Evolutionary conservation across 2,888 invertebrate genomes (phyloP).

Genomic region (Axea sp.): DNA sequence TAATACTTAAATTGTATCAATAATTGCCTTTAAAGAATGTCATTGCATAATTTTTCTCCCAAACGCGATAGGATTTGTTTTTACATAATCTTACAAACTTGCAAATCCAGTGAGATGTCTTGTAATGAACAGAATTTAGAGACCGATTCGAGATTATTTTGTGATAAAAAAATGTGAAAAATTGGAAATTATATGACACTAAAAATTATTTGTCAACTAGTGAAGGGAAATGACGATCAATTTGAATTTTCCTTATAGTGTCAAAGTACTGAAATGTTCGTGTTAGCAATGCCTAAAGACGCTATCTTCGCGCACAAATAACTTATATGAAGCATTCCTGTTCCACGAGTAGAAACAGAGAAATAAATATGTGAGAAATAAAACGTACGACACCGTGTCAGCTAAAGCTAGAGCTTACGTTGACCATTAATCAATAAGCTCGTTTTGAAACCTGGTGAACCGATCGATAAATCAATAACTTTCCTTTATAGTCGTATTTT

Average conservation of each 20-base stretch:
- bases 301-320: constrained; percentile 67
- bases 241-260: constrained; percentile 10
- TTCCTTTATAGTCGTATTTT: constrained; percentile 63
- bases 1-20: constrained; percentile 34
- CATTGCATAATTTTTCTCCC: constrained; percentile 26
- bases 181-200: too few species aligned
- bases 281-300: constrained; percentile 60
- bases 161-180: too few species aligned
- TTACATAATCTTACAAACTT: too few species aligned
- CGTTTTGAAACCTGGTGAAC: constrained; percentile 69
- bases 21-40: constrained; percentile 46
- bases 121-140: too few species aligned
- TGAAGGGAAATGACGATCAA: constrained; percentile 4
- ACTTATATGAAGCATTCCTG: constrained; percentile 67
- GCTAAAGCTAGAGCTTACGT: constrained; percentile 69
- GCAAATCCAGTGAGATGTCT: too few species aligned
- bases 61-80: too few species aligned
- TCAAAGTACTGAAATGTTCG: constrained; percentile 59
- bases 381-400: constrained; percentile 66
- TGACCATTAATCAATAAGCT: constrained; percentile 73
- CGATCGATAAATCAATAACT: constrained; percentile 75
- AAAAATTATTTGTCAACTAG: too few species aligned
- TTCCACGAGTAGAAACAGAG: constrained; percentile 52
- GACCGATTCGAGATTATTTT: too few species aligned
- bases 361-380: constrained; percentile 61